Percentiles rank a stretch among this genome's conserved stretches.
phyloP scores from a whole-genome alignment of 2,888 invertebrate species.

The Salpingus planirostris region DNA sequence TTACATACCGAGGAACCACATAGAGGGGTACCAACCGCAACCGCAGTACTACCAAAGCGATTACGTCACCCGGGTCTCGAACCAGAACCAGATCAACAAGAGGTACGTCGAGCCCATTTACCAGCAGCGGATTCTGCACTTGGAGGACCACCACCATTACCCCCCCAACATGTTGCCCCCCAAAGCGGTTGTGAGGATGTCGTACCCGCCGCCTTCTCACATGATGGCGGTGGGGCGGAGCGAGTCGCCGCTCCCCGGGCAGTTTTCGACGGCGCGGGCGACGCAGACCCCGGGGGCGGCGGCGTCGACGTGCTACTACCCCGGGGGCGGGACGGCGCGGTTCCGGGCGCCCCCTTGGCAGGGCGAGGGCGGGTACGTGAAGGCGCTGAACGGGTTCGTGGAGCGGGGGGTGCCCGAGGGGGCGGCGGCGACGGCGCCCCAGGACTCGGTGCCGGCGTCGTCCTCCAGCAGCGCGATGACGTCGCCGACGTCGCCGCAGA shows the following conservation, averaged over 20 bases:
- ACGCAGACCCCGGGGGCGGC: slow-evolving; percentile 36
- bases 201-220: slow-evolving; percentile 26
- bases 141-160: slow-evolving; percentile 31
- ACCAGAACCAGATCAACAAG: slow-evolving; percentile 40
- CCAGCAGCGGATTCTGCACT: slow-evolving; percentile 27
- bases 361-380: slow-evolving; percentile 26
- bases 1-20: slow-evolving; percentile 56
- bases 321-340: too few relatives aligned
- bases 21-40: slow-evolving; percentile 33
- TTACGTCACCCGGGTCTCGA: slow-evolving; percentile 33
- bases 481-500: slow-evolving; percentile 44
- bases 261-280: slow-evolving; percentile 37
- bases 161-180: too few relatives aligned
- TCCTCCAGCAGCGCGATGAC: slow-evolving; percentile 32
- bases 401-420: slow-evolving; percentile 69
- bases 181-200: slow-evolving; percentile 27
- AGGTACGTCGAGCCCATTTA: slow-evolving; percentile 37
- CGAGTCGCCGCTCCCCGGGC: slow-evolving; percentile 38
- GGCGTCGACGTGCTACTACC: slow-evolving; percentile 29
- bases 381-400: slow-evolving; percentile 31
- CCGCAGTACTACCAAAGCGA: slow-evolving; percentile 31
- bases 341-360: slow-evolving; percentile 31
- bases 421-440: slow-evolving; percentile 60
- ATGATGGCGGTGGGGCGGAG: slow-evolving; percentile 34
- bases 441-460: slow-evolving; percentile 43